Evolutionary conservation across 2,888 invertebrate genomes (phyloP), one percentile per base, ranked within the genome.

Genomic region (Eudasyphora cyanicolor): DNA sequence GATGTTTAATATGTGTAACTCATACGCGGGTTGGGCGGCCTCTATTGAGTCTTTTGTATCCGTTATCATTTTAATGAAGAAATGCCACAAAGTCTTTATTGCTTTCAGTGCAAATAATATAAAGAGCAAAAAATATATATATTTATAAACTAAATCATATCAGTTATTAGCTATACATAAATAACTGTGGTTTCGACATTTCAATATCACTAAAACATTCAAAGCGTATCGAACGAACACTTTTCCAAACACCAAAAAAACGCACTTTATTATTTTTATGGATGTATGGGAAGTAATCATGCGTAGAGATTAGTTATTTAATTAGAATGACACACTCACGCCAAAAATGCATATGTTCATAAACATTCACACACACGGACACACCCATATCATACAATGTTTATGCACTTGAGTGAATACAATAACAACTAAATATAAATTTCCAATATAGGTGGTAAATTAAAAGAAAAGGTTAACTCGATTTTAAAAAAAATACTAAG

Each of bases 291-390:
- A 64, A 64, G 64, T 64, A 64, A 64, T 64, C 64, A 64, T 35
- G 64, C 64, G 19, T 35, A 38, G 64, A 64, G 64, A 64, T 64
- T 64, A 64, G 64, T 64, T 64, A 64, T 35, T 64, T 64, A 64
- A 64, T 64, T 64, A 64, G n/a, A 17, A 24, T 64, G 38, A 32
- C 62, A 62, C 17, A 12, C n/a, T n/a, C n/a, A n/a, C n/a, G n/a
- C n/a, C n/a, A n/a, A 62, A 32, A 12, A 62, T 62, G 2, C 62
- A 62, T 62, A 21, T 12, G 32, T 62, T 17, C 64, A 17, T 5
- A 35, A 35, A 7, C 2, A 17, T 49, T 17, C 49, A 49, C 3
- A 6, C 2, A 49, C 17, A 49, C 17, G 60, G 17, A 17, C 10
- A 17, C 17, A 27, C 10, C 12, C 12, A 54, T 54, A 12, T n/a